A percentile compares a stretch with the other conserved stretches of the same genome.
These are phyloP conservation scores for Arrhopalites spinosus DNA, from an alignment of 2,888 invertebrate species.

Conservation along the genomic window DNA sequence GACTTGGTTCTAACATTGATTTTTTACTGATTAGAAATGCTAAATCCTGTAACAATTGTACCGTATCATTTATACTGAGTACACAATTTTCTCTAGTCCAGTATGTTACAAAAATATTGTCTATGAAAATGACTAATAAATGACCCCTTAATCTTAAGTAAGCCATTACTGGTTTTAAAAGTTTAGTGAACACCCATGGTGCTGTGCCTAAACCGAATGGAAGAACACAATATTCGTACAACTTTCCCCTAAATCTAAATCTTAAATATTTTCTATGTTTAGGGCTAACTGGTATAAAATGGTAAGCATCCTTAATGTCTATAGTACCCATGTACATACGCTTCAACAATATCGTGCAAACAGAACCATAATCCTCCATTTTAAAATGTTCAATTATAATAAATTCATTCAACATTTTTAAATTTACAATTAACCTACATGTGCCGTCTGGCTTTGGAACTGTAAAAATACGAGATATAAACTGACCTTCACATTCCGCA, in stretches of 20 bases:
- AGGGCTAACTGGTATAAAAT: neutral
- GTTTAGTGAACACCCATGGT: slow-evolving; percentile 33
- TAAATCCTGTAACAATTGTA: neutral
- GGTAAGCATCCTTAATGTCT: neutral
- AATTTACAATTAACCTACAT: neutral
- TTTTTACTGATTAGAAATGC: neutral
- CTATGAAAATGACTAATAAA: slow-evolving; percentile 30
- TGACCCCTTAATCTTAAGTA: slow-evolving; percentile 10
- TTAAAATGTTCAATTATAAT: neutral
- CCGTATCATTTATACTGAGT: neutral
- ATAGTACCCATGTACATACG: neutral
- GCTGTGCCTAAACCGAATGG: slow-evolving; percentile 34
- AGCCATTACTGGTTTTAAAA: slow-evolving; percentile 21
- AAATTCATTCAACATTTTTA: neutral
- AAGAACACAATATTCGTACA: slow-evolving; percentile 28
- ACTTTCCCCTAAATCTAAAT: slow-evolving; percentile 19
- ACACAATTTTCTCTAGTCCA: neutral
- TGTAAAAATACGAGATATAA: neutral
- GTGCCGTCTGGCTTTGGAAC: neutral
- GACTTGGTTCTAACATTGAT: neutral
- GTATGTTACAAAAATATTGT: slow-evolving; percentile 30
- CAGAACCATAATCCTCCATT: neutral
- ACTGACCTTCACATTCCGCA: neutral
- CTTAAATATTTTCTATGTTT: slow-evolving; percentile 36
- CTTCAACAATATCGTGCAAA: neutral